Percentiles rank a stretch among this genome's conserved stretches.
phyloP scores from a whole-genome alignment of 35 echinoderm and acorn worm species.

The Stichopus chloronotus region DNA sequence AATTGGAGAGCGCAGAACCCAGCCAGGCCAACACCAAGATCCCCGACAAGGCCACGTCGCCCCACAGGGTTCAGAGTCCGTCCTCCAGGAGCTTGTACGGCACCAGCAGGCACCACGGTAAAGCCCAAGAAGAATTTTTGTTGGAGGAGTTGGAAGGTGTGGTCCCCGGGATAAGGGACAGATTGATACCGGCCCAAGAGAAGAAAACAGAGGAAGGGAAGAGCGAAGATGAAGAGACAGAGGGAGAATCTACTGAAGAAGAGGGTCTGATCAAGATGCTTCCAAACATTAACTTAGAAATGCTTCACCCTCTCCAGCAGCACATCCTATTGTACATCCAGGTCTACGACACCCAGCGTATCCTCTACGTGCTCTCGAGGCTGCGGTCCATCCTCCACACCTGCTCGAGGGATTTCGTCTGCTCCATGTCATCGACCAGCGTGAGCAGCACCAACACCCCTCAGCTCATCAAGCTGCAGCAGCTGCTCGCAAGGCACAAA shows the following conservation, averaged over 20 bases:
- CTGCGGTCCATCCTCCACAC: slow-evolving; percentile 81
- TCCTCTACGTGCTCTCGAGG: slow-evolving; percentile 83
- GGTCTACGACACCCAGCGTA: slow-evolving; percentile 89
- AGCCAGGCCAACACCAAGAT: neutral
- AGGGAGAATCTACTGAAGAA: slow-evolving; percentile 13
- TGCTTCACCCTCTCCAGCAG: slow-evolving; percentile 86
- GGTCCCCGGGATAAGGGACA: slow-evolving; percentile 67
- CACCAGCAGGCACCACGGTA: neutral
- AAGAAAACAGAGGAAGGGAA: slow-evolving; percentile 25
- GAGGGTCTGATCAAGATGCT: slow-evolving; percentile 60
- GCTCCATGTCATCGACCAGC: slow-evolving; percentile 95
- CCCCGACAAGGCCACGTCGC: neutral
- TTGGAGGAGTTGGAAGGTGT: slow-evolving; percentile 89
- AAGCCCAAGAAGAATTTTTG: slow-evolving; percentile 73
- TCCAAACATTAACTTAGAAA: slow-evolving; percentile 68
- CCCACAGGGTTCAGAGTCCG: slow-evolving; percentile 44
- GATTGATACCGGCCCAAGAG: slow-evolving; percentile 6
- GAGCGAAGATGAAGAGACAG: slow-evolving; percentile 37
- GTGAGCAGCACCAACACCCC: slow-evolving; percentile 98
- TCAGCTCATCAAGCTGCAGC: slow-evolving; percentile 92
- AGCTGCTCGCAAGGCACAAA: slow-evolving; percentile 90
- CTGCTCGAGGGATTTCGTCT: slow-evolving; percentile 87
- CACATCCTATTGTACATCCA: slow-evolving; percentile 95
- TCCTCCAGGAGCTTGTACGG: neutral
- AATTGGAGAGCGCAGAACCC: neutral